phyloP scores from a whole-genome alignment of 1,140 invertebrate genomes.

The Platyscapa corneri region DNA sequence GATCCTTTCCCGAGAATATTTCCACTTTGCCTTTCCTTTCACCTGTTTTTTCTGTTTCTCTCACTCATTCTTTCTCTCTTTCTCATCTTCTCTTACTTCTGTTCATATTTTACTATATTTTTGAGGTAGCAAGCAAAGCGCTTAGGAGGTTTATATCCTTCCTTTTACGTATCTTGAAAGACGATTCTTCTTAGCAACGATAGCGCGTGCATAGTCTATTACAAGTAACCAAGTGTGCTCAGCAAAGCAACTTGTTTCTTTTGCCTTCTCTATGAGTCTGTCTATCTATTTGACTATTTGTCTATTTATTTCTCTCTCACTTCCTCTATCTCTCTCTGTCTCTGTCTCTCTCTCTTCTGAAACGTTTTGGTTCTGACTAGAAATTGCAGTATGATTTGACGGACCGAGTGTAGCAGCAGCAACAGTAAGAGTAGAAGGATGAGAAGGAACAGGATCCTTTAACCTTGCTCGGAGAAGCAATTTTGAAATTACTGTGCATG shows the following conservation, averaged over 20 bases:
- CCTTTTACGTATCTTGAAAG: conserved; percentile 44
- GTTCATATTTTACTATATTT: neutral
- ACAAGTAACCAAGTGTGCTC: neutral
- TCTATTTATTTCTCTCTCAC: no score
- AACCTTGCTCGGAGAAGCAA: conserved; percentile 38
- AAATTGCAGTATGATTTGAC: conserved; percentile 33
- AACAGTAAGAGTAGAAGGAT: neutral
- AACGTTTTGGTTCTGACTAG: conserved; percentile 34
- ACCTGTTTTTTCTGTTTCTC: neutral
- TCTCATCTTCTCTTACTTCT: neutral
- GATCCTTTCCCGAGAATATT: no score
- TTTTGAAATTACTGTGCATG: conserved; percentile 51
- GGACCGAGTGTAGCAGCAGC: conserved; percentile 15
- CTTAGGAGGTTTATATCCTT: no score
- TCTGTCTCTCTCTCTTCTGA: conserved; percentile 1
- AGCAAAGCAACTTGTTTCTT: conserved; percentile 3
- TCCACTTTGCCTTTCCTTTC: no score
- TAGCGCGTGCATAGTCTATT: neutral
- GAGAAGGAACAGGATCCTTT: conserved; percentile 34
- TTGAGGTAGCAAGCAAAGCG: neutral
- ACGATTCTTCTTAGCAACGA: conserved; percentile 43
- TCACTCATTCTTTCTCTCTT: neutral
- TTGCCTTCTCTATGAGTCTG: no score
- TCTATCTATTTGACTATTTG: no score
- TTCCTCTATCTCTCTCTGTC: neutral